These are phyloP conservation scores for Caenorhabditis inopinata DNA, from an alignment of 1,140 invertebrate species.

Conservation along the genomic window DNA sequence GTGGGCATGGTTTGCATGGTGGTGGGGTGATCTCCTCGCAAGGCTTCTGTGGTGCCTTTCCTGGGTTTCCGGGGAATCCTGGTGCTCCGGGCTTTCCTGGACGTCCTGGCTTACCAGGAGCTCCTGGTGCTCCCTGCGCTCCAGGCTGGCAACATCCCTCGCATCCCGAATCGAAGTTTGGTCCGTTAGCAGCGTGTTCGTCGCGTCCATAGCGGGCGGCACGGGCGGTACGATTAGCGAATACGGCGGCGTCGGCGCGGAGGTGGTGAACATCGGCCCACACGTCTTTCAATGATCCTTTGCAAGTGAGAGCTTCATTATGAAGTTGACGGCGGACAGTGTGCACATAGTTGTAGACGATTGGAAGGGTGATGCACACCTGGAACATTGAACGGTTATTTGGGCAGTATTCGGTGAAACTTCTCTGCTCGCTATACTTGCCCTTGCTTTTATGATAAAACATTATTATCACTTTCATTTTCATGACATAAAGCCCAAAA, in stretches of 20 bases:
- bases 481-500: too few relatives aligned
- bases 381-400: neutral
- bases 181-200: neutral
- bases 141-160: slow-evolving; percentile 37
- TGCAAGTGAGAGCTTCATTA: slow-evolving; percentile 36
- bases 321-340: slow-evolving; percentile 26
- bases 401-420: too few relatives aligned
- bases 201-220: slow-evolving; percentile 32
- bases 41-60: slow-evolving; percentile 36
- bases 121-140: slow-evolving; percentile 28
- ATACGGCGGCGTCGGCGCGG: slow-evolving; percentile 7
- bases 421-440: too few relatives aligned
- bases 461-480: too few relatives aligned
- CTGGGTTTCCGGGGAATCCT: slow-evolving; percentile 40
- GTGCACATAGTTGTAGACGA: slow-evolving; percentile 36
- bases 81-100: slow-evolving; percentile 42
- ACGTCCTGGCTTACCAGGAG: slow-evolving; percentile 20
- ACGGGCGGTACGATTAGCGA: slow-evolving; percentile 35
- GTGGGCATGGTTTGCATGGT: slow-evolving; percentile 40
- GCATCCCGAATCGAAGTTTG: slow-evolving; percentile 41
- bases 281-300: slow-evolving; percentile 27
- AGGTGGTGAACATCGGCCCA: slow-evolving; percentile 34
- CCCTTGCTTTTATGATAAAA: too few relatives aligned
- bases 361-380: slow-evolving; percentile 37
- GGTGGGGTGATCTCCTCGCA: slow-evolving; percentile 39